Base-by-base conservation (phyloP, 2,888 invertebrate species). In the Clostera curtula region DNA sequence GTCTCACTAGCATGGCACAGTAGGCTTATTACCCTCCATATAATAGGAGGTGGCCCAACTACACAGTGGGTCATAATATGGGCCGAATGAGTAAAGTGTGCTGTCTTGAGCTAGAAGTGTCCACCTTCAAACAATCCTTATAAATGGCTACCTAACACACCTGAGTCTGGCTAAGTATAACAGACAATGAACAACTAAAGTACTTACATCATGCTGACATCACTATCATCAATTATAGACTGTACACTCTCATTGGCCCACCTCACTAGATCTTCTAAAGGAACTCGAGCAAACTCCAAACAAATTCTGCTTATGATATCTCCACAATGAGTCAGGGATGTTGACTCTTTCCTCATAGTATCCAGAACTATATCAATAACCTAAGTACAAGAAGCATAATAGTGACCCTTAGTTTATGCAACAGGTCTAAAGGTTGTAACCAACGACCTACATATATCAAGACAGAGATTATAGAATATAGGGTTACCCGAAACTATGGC, bases 201-300 rank as follows among this genome's bases (percentile, higher is more conserved):
- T 16, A 56, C 76, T 65, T 39, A 80, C 82, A 80, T 73, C 79
- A 79, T 77, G 42, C 80, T 82, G 9, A 72, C 59, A 64, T 84
- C 84, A 38, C 41, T 63, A 33, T 82, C 68, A 15, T 74, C 63
- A n/a, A 77, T 56, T 27, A 85, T 72, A 2, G 75, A 66, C 42
- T 85, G 79, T 0, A 84, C 46, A 26, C 75, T 70, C 10, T 79
- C 76, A 58, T 69, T 69, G 36, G 65, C 56, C 71, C 80, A 73
- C 9, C 52, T 42, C 9, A 80, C 63, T 13, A 85, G 36, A 16
- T 71, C 64, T 4, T 59, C 55, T 0, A 56, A 29, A 0, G 67
- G 56, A 18, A 73, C 36, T 31, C 60, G 51, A 0, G 69, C 62
- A 6, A 85, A 42, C 36, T 80, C 82, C 25, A 82, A 39, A 12